phyloP scores from a whole-genome alignment of 2,888 invertebrate species.

The Cheilosia vulpina region DNA sequence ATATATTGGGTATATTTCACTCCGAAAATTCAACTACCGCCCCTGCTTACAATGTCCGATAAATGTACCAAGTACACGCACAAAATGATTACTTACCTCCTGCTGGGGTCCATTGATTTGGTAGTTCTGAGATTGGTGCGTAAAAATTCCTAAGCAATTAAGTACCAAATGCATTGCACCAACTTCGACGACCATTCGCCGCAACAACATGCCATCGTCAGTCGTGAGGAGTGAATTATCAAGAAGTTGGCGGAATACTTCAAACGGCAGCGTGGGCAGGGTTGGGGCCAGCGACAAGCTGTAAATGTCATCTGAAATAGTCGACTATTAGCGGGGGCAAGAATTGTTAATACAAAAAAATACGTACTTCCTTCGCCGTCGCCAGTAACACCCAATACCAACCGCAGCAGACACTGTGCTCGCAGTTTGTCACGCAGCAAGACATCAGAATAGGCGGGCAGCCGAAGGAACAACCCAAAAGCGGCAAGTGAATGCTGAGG shows the following conservation, averaged over 20 bases:
- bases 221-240: slow-evolving; percentile 90
- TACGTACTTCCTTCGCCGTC: slow-evolving; percentile 93
- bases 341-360: background rate
- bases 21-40: too few species aligned
- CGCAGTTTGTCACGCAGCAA: slow-evolving; percentile 92
- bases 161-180: slow-evolving; percentile 94
- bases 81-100: slow-evolving; percentile 76
- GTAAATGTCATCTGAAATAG: slow-evolving; percentile 87
- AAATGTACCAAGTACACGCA: background rate
- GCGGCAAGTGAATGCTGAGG: slow-evolving; percentile 96
- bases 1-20: too few species aligned
- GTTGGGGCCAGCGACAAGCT: slow-evolving; percentile 88
- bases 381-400: slow-evolving; percentile 95
- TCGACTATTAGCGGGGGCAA: slow-evolving; percentile 1
- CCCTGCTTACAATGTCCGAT: background rate
- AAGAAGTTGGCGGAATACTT: slow-evolving; percentile 88
- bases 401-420: slow-evolving; percentile 93
- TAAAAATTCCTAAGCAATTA: slow-evolving; percentile 94
- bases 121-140: slow-evolving; percentile 88
- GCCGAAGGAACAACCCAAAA: slow-evolving; percentile 93
- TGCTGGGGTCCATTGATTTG: slow-evolving; percentile 81
- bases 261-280: slow-evolving; percentile 85
- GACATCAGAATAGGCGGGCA: slow-evolving; percentile 96
- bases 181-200: slow-evolving; percentile 91
- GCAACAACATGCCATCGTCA: slow-evolving; percentile 90